Evolutionary conservation across 2,888 invertebrate species (phyloP).

Genomic region (Pollenia labialis): DNA sequence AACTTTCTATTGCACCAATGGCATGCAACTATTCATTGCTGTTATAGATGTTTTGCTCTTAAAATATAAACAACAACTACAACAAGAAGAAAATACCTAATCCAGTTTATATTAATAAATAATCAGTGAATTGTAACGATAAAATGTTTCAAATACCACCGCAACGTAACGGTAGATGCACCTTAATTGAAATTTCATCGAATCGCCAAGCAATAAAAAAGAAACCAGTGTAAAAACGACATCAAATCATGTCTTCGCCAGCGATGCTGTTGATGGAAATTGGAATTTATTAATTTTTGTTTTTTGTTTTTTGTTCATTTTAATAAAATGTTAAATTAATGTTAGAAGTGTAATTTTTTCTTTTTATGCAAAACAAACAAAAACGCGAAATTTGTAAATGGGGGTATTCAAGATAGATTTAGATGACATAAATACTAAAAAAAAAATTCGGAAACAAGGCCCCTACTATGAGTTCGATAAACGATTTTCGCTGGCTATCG

Average conservation of each 20-base stretch:
- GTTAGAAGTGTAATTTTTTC: no score
- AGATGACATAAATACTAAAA: no score
- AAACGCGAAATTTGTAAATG: no score
- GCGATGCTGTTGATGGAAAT: constrained; percentile 38
- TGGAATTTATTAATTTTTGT: constrained; percentile 6
- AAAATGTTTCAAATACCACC: constrained; percentile 46
- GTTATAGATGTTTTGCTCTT: constrained; percentile 3
- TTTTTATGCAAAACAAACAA: no score
- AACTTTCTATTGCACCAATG: constrained; percentile 55
- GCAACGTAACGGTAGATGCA: constrained; percentile 63
- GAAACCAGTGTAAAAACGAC: constrained; percentile 38
- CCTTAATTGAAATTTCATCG: constrained; percentile 62
- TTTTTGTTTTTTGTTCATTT: neutral
- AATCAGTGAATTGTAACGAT: constrained; percentile 56
- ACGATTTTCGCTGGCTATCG: no score
- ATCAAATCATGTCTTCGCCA: constrained; percentile 25
- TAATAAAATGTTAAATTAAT: no score
- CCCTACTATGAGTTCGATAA: no score
- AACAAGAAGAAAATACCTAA: constrained; percentile 38
- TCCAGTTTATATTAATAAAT: constrained; percentile 55
- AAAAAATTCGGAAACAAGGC: no score
- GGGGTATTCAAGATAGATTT: no score
- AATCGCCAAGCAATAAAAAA: constrained; percentile 18
- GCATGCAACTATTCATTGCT: constrained; percentile 37
- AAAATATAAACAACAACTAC: neutral